phyloP scores from a whole-genome alignment of 2,888 invertebrate genomes.

The Rotaria socialis region DNA sequence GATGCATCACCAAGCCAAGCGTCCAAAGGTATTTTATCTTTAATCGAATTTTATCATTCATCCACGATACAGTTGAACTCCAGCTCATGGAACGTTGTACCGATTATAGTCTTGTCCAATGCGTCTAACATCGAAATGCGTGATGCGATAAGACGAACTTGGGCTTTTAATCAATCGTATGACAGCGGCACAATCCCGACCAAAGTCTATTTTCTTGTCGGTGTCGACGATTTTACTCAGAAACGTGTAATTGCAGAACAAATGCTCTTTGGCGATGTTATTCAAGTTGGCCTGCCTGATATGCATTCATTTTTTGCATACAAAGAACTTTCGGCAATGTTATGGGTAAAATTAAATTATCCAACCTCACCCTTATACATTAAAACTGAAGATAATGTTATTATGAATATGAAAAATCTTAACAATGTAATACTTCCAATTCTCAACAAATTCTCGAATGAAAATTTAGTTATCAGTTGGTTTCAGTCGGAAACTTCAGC shows the following conservation, averaged over 20 bases:
- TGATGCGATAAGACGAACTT: slow-evolving; percentile 31
- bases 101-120: neutral
- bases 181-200: neutral
- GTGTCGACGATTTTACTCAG: neutral
- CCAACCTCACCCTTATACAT: neutral
- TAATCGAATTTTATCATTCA: neutral
- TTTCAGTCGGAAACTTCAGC: neutral
- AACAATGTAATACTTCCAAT: neutral
- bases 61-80: neutral
- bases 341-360: neutral
- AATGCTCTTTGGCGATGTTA: neutral
- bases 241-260: neutral
- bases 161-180: neutral
- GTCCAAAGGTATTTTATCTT: neutral
- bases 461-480: neutral
- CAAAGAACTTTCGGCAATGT: neutral
- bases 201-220: neutral
- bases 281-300: neutral
- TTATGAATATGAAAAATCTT: neutral
- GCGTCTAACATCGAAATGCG: neutral
- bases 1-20: rapidly evolving
- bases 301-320: neutral
- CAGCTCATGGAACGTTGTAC: neutral
- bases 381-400: slow-evolving; percentile 11
- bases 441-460: neutral